Percentiles rank a stretch among this genome's conserved stretches.
Evolutionary conservation across 2,888 invertebrate genomes (phyloP).

Genomic region (Hedychridium roseum): DNA sequence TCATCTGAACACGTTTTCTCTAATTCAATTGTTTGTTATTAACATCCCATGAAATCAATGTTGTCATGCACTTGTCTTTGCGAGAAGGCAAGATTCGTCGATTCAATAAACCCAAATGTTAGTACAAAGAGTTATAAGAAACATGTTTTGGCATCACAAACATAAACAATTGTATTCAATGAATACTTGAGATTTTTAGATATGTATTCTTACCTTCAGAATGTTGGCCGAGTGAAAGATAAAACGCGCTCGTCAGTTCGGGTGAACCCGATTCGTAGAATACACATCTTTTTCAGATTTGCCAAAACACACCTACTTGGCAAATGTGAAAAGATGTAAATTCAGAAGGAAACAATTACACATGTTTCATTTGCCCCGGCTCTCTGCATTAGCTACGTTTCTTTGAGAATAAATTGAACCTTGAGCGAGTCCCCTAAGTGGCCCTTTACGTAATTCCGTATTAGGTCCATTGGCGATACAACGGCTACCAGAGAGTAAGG

Average conservation of each 20-base stretch:
- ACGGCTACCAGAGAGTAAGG: constrained; percentile 53
- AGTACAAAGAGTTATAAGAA: too few relatives aligned
- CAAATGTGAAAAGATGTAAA: constrained; percentile 20
- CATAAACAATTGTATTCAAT: too few relatives aligned
- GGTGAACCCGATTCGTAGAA: too few relatives aligned
- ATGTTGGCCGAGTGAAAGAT: too few relatives aligned
- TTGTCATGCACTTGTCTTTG: too few relatives aligned
- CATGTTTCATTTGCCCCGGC: constrained; percentile 65
- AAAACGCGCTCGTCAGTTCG: too few relatives aligned
- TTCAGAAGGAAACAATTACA: constrained; percentile 54
- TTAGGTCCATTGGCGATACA: constrained; percentile 73
- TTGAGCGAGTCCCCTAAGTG: constrained; percentile 76
- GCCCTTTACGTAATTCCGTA: constrained; percentile 74
- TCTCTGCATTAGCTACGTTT: constrained; percentile 64
- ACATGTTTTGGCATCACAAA: too few relatives aligned
- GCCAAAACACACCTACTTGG: not conserved
- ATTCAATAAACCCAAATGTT: not conserved
- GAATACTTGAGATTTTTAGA: too few relatives aligned
- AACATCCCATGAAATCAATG: too few relatives aligned
- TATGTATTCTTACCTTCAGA: too few relatives aligned
- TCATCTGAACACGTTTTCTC: too few relatives aligned
- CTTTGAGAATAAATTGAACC: constrained; percentile 81
- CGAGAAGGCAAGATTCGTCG: not conserved
- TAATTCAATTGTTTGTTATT: too few relatives aligned
- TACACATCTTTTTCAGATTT: not conserved